Evolutionary conservation across 2,888 invertebrate genomes (phyloP).

Genomic region (Ethmia dodecea): DNA sequence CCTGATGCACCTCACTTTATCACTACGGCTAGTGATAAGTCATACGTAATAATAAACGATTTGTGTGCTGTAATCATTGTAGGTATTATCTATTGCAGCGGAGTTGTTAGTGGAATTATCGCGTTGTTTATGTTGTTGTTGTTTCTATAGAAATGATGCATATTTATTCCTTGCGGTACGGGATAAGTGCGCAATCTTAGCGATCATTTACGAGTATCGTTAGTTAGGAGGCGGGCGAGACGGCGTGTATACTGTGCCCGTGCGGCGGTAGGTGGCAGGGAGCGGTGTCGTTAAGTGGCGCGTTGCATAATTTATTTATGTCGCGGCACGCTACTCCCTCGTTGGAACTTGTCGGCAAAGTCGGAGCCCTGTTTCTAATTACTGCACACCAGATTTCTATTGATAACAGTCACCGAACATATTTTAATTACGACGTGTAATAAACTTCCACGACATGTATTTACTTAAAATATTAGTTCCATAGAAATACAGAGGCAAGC

Average conservation of each 20-base stretch:
- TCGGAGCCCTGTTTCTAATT: slow-evolving; percentile 39
- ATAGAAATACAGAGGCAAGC: too few relatives aligned
- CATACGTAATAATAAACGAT: slow-evolving; percentile 12
- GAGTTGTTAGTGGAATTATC: slow-evolving; percentile 26
- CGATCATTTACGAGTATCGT: slow-evolving; percentile 26
- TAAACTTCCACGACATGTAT: too few relatives aligned
- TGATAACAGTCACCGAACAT: slow-evolving; percentile 20
- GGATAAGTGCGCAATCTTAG: slow-evolving; percentile 28
- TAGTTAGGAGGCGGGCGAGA: slow-evolving; percentile 18
- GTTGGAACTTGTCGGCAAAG: slow-evolving; percentile 44
- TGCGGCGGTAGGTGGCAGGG: slow-evolving; percentile 23
- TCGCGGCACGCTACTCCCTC: slow-evolving; percentile 61
- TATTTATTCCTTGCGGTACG: slow-evolving; percentile 29
- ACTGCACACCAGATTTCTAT: slow-evolving; percentile 28
- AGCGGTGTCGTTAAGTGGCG: slow-evolving; percentile 52
- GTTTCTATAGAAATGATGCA: slow-evolving; percentile 25
- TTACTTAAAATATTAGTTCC: too few relatives aligned
- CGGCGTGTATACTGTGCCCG: slow-evolving; percentile 1
- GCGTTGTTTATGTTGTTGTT: slow-evolving; percentile 24
- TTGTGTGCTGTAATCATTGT: slow-evolving; percentile 14
- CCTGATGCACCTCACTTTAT: slow-evolving; percentile 1
- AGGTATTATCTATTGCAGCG: slow-evolving; percentile 20
- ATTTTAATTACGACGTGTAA: slow-evolving; percentile 13
- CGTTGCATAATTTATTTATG: slow-evolving; percentile 72
- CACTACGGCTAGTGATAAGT: slow-evolving; percentile 8